Percentiles rank a stretch among this genome's conserved stretches.
Evolutionary conservation across 2,888 invertebrate species (phyloP).

Genomic region (Aleiodes leptofemur): DNA sequence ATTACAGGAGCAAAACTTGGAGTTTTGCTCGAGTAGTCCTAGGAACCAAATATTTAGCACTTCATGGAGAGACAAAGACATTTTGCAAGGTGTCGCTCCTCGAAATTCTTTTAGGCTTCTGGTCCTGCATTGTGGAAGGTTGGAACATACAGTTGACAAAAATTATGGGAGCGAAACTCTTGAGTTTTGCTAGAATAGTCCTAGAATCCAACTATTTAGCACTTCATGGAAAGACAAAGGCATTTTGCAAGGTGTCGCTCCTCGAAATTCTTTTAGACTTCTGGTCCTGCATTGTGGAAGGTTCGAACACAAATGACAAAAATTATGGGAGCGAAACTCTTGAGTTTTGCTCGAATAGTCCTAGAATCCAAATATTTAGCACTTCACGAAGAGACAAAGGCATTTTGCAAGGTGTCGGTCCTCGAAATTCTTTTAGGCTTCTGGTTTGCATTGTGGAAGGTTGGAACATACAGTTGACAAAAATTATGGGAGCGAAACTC

Average conservation of each 20-base stretch:
- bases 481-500: not conserved
- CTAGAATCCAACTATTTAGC: not conserved
- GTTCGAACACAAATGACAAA: slow-evolving; percentile 12
- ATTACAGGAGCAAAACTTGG: too few species aligned
- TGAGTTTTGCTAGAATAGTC: too few species aligned
- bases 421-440: slow-evolving; percentile 23
- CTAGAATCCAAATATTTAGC: not conserved
- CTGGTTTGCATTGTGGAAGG: slow-evolving; percentile 4
- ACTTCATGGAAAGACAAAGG: slow-evolving; percentile 2
- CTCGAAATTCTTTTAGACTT: slow-evolving; percentile 24
- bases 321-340: not conserved
- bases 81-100: slow-evolving; percentile 28
- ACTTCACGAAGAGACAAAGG: slow-evolving; percentile 7
- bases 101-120: slow-evolving; percentile 26
- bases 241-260: slow-evolving; percentile 29
- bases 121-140: slow-evolving; percentile 12
- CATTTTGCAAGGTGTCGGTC: slow-evolving; percentile 29
- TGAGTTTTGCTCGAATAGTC: not conserved
- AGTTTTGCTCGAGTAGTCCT: too few species aligned
- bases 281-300: slow-evolving; percentile 10
- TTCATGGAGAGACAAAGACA: slow-evolving; percentile 7
- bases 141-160: not conserved
- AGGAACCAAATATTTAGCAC: not conserved
- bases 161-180: too few species aligned
- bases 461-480: not conserved